Conservation (phyloP, 1,140 invertebrate genomes). For the Tetragnatha versicolor region DNA sequence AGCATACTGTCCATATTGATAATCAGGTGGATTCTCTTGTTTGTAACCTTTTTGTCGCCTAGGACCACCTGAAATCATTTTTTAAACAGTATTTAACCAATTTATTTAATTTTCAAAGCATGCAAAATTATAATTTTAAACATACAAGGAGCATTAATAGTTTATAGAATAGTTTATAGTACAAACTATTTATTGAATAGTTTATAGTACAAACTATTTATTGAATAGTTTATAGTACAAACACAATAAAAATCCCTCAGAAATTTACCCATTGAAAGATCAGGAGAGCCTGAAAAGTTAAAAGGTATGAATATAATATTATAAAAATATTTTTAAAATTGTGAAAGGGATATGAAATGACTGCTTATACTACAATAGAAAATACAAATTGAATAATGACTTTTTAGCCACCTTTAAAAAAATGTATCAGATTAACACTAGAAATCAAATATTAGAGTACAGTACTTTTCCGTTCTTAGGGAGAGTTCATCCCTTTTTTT, state of each 20-base stretch:
- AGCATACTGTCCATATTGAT: conserved; percentile 30
- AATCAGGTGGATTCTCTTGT: conserved; percentile 17
- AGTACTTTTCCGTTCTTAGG: too few species aligned
- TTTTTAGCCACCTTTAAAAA: too few species aligned
- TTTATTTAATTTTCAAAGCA: too few species aligned
- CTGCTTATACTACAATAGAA: not conserved
- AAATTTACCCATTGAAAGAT: not conserved
- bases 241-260: not conserved
- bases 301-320: not conserved
- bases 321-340: not conserved
- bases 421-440: too few species aligned
- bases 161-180: not conserved
- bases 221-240: not conserved
- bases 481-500: too few species aligned
- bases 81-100: not conserved
- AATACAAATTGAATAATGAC: not conserved
- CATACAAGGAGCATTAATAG: not conserved
- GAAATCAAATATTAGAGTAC: too few species aligned
- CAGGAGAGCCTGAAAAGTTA: too few species aligned
- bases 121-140: not conserved
- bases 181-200: not conserved
- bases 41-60: conserved; percentile 31
- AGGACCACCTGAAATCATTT: conserved; percentile 25
- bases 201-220: not conserved
- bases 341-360: not conserved